Evolutionary conservation across 2,113 vertebrate species (phyloP).

Genomic region (Platysternon megacephalum): DNA sequence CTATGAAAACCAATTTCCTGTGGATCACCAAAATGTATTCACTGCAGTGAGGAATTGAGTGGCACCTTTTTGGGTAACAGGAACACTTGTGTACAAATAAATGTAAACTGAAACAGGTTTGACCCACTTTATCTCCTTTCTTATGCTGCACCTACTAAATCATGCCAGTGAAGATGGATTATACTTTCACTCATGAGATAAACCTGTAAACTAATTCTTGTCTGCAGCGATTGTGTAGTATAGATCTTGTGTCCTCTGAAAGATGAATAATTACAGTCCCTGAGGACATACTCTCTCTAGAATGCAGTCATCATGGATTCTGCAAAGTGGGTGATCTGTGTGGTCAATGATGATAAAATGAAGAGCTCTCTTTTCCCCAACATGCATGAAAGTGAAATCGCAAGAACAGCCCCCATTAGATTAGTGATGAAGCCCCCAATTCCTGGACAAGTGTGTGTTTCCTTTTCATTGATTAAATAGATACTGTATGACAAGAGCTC

Average conservation of each 20-base stretch:
- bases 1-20: conserved; percentile 3
- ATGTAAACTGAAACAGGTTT: conserved; percentile 42
- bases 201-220: conserved; percentile 78
- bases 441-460: conserved; percentile 60
- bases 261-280: conserved; percentile 79
- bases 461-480: conserved; percentile 70
- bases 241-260: conserved; percentile 77
- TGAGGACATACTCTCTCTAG: conserved; percentile 65
- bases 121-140: conserved; percentile 64
- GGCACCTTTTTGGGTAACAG: background rate
- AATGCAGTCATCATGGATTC: conserved; percentile 72
- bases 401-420: conserved; percentile 63
- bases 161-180: conserved; percentile 78
- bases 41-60: conserved; percentile 29
- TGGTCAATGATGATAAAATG: conserved; percentile 70
- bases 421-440: conserved; percentile 54
- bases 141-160: conserved; percentile 71
- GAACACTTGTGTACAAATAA: conserved; percentile 15
- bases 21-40: background rate
- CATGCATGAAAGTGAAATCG: conserved; percentile 70
- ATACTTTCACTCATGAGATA: conserved; percentile 76
- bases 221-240: conserved; percentile 76
- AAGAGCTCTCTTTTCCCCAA: conserved; percentile 66
- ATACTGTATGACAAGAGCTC: conserved; percentile 53
- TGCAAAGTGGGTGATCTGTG: conserved; percentile 64